These are phyloP conservation scores for Choristoneura fumiferana DNA, from an alignment of 1,140 invertebrate species.

Conservation along the genomic window DNA sequence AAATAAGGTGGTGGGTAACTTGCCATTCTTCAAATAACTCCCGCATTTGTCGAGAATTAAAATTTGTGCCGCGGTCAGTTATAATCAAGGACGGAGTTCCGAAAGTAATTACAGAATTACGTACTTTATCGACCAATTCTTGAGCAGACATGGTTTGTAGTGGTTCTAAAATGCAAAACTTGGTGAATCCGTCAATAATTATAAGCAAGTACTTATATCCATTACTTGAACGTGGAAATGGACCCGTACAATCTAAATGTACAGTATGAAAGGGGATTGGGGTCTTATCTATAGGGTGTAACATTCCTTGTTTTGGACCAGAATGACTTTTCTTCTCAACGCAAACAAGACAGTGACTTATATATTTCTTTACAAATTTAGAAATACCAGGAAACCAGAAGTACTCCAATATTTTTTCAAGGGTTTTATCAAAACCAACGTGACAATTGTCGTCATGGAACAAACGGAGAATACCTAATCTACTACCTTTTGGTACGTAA, in stretches of 20 bases:
- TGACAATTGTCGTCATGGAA: constrained; percentile 54
- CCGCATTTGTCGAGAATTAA: constrained; percentile 32
- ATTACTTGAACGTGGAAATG: constrained; percentile 23
- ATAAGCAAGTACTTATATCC: constrained; percentile 41
- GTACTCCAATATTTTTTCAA: constrained; percentile 32
- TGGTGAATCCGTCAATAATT: constrained; percentile 40
- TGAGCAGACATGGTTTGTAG: constrained; percentile 29
- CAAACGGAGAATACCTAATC: constrained; percentile 33
- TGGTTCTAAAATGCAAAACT: constrained; percentile 40
- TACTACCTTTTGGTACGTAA: constrained; percentile 35
- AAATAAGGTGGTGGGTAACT: constrained; percentile 39
- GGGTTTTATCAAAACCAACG: constrained; percentile 37
- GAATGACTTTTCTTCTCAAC: constrained; percentile 30
- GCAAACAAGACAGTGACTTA: constrained; percentile 37
- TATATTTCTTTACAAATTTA: constrained; percentile 39
- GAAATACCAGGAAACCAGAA: constrained; percentile 49
- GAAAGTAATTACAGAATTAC: constrained; percentile 36
- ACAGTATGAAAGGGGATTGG: constrained; percentile 41
- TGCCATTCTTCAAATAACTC: constrained; percentile 31
- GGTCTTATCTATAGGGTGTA: constrained; percentile 36
- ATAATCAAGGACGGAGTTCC: constrained; percentile 38
- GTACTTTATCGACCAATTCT: constrained; percentile 27
- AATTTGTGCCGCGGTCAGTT: constrained; percentile 49
- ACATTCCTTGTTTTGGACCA: constrained; percentile 40
- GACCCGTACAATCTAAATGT: constrained; percentile 40